phyloP scores from a whole-genome alignment of 2,888 invertebrate species.

The Hyposoter dolosus region DNA sequence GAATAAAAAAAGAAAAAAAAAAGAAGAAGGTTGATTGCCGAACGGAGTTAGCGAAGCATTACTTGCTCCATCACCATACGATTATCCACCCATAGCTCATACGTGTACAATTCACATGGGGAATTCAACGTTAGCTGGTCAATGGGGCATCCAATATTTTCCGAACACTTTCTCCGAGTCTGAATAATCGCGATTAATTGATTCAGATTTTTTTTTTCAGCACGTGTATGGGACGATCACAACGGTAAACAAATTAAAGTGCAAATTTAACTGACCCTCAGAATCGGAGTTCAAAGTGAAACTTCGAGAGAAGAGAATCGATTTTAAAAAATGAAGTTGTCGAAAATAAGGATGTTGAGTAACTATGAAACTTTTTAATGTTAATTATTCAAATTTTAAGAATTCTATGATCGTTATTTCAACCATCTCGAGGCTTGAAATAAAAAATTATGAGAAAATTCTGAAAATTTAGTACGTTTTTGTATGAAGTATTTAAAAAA shows the following conservation, averaged over 20 bases:
- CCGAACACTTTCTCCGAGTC: not conserved
- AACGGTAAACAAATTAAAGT: not conserved
- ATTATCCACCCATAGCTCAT: slow-evolving; percentile 67
- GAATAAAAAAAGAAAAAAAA: slow-evolving; percentile 55
- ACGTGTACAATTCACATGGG: not conserved
- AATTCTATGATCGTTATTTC: no score
- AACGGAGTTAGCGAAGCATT: slow-evolving; percentile 77
- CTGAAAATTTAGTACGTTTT: no score
- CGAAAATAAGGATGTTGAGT: not conserved
- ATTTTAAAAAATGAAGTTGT: not conserved
- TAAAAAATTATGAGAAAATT: no score
- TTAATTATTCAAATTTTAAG: no score
- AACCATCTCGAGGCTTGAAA: no score
- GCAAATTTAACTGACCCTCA: not conserved
- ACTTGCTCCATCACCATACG: slow-evolving; percentile 77
- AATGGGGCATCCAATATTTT: not conserved
- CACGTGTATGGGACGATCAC: not conserved
- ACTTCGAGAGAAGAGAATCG: not conserved
- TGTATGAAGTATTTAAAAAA: no score
- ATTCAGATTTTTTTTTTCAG: not conserved
- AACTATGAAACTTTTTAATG: no score
- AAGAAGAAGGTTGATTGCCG: slow-evolving; percentile 58
- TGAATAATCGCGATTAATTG: not conserved
- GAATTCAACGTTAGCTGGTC: not conserved
- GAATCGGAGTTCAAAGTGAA: no score